Conservation (phyloP, 2,888 invertebrate species). For the Latheticus oryzae region DNA sequence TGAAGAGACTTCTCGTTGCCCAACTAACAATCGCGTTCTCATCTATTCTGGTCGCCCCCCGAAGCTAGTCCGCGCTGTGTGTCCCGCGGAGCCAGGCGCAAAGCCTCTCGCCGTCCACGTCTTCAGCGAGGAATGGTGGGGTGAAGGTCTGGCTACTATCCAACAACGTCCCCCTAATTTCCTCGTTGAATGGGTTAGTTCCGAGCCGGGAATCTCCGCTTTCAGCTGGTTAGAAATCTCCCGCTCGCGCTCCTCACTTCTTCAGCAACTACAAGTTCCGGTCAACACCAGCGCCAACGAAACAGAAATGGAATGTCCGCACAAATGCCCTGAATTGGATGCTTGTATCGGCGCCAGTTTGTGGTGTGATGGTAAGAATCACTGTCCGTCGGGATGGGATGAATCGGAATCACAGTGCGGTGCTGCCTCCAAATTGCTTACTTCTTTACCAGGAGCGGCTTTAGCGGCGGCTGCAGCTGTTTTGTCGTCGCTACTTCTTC, state of each 20-base stretch:
- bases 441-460: conserved; percentile 69
- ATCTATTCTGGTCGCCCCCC: conserved; percentile 82
- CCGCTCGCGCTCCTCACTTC: conserved; percentile 72
- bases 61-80: conserved; percentile 74
- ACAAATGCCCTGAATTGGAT: conserved; percentile 78
- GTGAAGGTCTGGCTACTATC: conserved; percentile 59
- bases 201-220: conserved; percentile 80
- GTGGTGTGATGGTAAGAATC: conserved; percentile 79
- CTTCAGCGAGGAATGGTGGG: conserved; percentile 84
- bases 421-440: conserved; percentile 67
- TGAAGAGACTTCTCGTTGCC: conserved; percentile 76
- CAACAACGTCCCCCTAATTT: conserved; percentile 70
- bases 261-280: conserved; percentile 70
- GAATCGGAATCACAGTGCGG: conserved; percentile 78
- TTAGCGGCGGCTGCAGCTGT: conserved; percentile 71
- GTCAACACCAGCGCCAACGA: conserved; percentile 68
- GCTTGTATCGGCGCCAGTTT: conserved; percentile 81
- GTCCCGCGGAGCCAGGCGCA: conserved; percentile 77
- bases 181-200: conserved; percentile 76
- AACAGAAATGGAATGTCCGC: conserved; percentile 70
- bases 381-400: conserved; percentile 77
- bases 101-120: conserved; percentile 78
- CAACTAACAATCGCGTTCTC: conserved; percentile 82
- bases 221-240: conserved; percentile 84
- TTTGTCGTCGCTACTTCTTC: conserved; percentile 70